These are phyloP conservation scores for Drosophila subsilvestris DNA, from an alignment of 2,888 invertebrate genomes.

Conservation along the genomic window DNA sequence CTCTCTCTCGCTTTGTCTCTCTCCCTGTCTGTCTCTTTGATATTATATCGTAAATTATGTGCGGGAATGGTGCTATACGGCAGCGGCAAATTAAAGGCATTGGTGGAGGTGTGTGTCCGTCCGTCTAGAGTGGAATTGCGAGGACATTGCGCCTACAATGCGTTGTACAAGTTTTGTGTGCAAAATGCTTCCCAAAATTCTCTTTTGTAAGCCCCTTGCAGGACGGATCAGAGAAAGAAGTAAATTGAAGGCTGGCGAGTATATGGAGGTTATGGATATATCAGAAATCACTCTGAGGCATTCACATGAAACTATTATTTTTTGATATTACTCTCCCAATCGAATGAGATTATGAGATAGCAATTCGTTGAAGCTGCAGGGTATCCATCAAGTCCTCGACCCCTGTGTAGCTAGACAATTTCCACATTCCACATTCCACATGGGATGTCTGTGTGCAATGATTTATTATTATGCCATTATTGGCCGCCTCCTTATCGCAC, in stretches of 20 bases:
- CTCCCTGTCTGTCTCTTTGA: conserved; percentile 3
- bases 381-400: not conserved
- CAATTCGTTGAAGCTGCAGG: not conserved
- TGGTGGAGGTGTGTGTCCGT: not conserved
- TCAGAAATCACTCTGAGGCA: too few relatives aligned
- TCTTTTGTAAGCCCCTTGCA: too few relatives aligned
- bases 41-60: conserved; percentile 29
- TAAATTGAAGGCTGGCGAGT: too few relatives aligned
- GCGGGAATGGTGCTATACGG: not conserved
- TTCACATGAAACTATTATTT: too few relatives aligned
- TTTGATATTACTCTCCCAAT: too few relatives aligned
- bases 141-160: conserved; percentile 8
- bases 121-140: not conserved
- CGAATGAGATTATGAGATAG: too few relatives aligned
- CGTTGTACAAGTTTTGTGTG: conserved; percentile 15
- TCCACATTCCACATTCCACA: not conserved
- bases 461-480: conserved; percentile 66
- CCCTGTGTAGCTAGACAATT: not conserved
- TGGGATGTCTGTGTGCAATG: conserved; percentile 37
- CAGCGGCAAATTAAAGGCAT: not conserved
- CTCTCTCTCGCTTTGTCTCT: not conserved
- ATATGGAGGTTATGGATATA: too few relatives aligned
- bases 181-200: conserved; percentile 4
- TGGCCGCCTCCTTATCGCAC: conserved; percentile 47
- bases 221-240: too few relatives aligned